Evolutionary conservation across 2,888 invertebrate species (phyloP), one percentile per base, ranked within the genome.

Genomic region (Ceraclea dissimilis): DNA sequence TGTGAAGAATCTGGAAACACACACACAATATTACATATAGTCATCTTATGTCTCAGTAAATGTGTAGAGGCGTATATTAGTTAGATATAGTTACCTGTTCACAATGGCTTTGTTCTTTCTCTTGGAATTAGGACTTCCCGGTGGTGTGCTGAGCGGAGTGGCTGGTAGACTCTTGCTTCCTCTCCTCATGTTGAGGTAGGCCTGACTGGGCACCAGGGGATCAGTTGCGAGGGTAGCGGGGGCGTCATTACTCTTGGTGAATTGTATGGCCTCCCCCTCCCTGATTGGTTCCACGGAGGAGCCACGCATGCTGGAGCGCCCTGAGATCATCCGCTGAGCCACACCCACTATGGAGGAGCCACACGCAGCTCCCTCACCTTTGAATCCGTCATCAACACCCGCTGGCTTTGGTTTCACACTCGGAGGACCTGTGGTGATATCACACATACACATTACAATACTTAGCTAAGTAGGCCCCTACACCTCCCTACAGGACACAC

Each of bases 141-240:
- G 72, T 0, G 86, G 86, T 13, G 87, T 82, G 55, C 80, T 72
- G 2, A 82, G 69, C 0, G 88, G 88, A 1, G 86, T 83, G 0
- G 81, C 80, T 0, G 89, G 89, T 59, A 88, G 70, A 18, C 87
- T 88, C 70, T 77, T 82, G 68, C 87, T 88, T 60, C 84, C 86
- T 59, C 86, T 78, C 1, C 85, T 73, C 54, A 71, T 66, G 60
- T 64, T 60, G 63, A 70, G 63, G 69, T 67, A 61, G 69, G 67
- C 71, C 75, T 53, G 70, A 44, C 68, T 67, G 54, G 66, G 66
- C 5, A 70, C 65, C 34, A 65, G 64, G 33, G 66, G 64, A 31
- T 66, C 65, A 16, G 34, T 68, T 65, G 11, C 69, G 21, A 63
- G 60, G 13, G 60, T 57, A n/a, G 66, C 66, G 18, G 68, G 65